Percentiles rank a stretch among this genome's conserved stretches.
Conservation (phyloP, 2,113 vertebrate genomes). For the Proteles cristata region DNA sequence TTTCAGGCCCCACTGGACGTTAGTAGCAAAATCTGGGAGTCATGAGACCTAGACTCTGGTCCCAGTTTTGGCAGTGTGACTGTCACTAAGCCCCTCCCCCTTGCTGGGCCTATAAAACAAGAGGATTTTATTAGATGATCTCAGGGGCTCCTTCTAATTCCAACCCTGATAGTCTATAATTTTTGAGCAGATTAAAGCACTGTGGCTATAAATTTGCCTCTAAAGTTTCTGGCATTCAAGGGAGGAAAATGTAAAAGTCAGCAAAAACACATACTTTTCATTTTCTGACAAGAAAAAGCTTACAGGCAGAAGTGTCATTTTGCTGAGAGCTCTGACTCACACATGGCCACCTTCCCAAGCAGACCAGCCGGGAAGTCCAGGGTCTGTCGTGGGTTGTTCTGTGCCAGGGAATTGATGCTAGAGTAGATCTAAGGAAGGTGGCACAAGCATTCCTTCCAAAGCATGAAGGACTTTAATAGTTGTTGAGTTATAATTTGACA, state of each 20-base stretch:
- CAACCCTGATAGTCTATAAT: not conserved
- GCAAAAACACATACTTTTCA: constrained; percentile 41
- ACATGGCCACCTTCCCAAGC: constrained; percentile 4
- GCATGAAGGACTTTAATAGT: not conserved
- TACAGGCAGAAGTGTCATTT: not conserved
- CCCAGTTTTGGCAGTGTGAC: not conserved
- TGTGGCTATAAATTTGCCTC: constrained; percentile 35
- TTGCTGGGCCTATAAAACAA: not conserved
- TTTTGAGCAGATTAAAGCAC: constrained; percentile 1
- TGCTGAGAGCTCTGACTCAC: constrained; percentile 39
- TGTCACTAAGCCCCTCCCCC: not conserved
- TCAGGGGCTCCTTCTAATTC: not conserved
- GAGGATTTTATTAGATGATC: not conserved
- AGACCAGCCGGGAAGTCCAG: not conserved
- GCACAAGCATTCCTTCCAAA: not conserved
- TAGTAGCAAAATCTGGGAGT: not conserved
- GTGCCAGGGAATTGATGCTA: not conserved
- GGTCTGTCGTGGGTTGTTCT: not conserved
- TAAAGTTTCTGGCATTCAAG: constrained; percentile 35
- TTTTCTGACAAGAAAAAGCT: constrained; percentile 62
- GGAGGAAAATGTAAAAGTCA: constrained; percentile 30
- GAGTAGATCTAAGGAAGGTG: not conserved
- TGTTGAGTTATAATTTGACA: not conserved
- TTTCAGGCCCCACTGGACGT: not conserved
- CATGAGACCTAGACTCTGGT: not conserved